Evolutionary conservation across 2,797 vertebrate species (phyloP), one percentile per base, ranked within the genome.

Genomic region (Xerus rutilus): DNA sequence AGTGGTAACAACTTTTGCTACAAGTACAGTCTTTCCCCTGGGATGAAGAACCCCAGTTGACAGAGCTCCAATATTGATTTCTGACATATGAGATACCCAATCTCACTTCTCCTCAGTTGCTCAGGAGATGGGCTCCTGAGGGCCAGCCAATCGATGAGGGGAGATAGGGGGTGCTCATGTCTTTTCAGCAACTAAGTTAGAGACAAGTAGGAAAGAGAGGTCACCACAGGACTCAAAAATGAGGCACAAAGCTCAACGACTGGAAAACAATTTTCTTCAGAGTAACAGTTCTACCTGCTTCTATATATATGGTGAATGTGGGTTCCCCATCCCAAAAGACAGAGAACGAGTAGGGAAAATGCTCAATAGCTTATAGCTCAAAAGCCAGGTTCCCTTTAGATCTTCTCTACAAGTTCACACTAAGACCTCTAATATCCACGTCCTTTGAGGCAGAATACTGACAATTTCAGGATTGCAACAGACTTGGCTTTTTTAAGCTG

Each of bases 401-500:
- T 77, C 70, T 90, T 81, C 39, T 57, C 54, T 35, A 23, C 11
- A 47, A 78, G 28, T 43, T 96, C 76, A 92, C 39, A 86, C 1
- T 35, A 93, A 77, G 59, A 76, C 7, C 64, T 81, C 59, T 69
- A 73, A 83, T 17, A 92, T 17, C 43, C 45, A 86, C 18, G 32
- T 30, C 87, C 54, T 93, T 59, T 83, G 52, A 94, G 85, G 47
- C 18, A 93, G 13, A 85, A 89, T 73, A 32, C 25, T 21, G 43
- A 64, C n/a, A 62, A 77, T 67, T 79, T 65, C 14, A 95, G 67
- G 35, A 72, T 69, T 88, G 47, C 25, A 23, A 77, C 21, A 94
- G 32, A 91, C 76, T 86, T 89, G 59, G 25, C 62, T 94, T 94
- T 89, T 86, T 70, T 4, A 91, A 77, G 69, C 64, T 91, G 13